Evolutionary conservation across 1,140 invertebrate species (phyloP).

Genomic region (Lanistes nyassanus): DNA sequence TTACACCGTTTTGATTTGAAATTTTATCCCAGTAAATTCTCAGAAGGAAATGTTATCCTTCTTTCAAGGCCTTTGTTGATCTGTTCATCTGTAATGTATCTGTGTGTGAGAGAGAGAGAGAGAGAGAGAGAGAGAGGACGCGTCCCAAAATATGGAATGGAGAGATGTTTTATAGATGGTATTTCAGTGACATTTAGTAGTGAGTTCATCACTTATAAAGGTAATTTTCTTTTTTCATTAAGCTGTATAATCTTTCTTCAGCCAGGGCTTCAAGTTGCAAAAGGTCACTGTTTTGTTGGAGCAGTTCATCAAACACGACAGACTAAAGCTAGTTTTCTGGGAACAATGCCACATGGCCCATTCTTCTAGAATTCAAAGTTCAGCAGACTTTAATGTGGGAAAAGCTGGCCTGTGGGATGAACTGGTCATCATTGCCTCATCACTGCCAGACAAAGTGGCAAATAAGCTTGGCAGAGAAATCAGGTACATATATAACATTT

Average conservation of each 20-base stretch:
- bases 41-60: too few species aligned
- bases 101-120: too few species aligned
- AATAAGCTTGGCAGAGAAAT: conserved; percentile 49
- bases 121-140: too few species aligned
- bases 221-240: too few species aligned
- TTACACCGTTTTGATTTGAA: too few species aligned
- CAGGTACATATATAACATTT: conserved; percentile 31
- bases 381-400: background rate
- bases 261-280: conserved; percentile 32
- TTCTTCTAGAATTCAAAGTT: background rate
- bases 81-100: too few species aligned
- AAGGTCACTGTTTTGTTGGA: conserved; percentile 35
- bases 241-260: conserved; percentile 28
- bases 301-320: conserved; percentile 26
- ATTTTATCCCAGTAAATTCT: too few species aligned
- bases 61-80: too few species aligned
- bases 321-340: conserved; percentile 24
- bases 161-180: too few species aligned
- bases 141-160: too few species aligned
- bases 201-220: too few species aligned
- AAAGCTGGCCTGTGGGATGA: conserved; percentile 40
- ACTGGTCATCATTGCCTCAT: conserved; percentile 36
- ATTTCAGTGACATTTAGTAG: too few species aligned
- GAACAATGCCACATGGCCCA: conserved; percentile 21
- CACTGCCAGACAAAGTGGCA: conserved; percentile 54